Base-by-base conservation (phyloP, 2,888 invertebrate genomes). In the Caenorhabditis zanzibari region DNA sequence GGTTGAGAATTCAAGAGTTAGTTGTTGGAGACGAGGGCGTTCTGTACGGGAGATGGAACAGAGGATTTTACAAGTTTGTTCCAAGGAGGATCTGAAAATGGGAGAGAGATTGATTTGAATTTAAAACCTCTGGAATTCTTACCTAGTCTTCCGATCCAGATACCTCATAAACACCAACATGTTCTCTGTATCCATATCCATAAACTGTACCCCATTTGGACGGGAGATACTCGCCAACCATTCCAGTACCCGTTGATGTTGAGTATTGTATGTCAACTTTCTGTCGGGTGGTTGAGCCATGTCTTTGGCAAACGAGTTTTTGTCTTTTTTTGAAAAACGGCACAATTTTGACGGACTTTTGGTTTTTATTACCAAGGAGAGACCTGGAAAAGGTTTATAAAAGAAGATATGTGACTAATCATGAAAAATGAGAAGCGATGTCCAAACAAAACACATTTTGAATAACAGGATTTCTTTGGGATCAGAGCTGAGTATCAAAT, bases 281-380 rank as follows among this genome's bases (percentile, higher is more conserved):
- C 69, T 52, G 26, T 77, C 77, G 19, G 77, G 77, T 16, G 77
- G 77, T 6, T 73, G 73, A 28, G 41, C 38, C 63, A 61, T 63
- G 38, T 6, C 12, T 10, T 38, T 38, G 38, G 38, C 38, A 12
- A 12, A 38, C 10, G 38, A 12, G 12, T 38, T 10, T 10, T 12
- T 6, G 38, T 52, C 28, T 49, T 47, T 24, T n/a, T 4, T 7
- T 4, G 32, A 32, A 32, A 7, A 32, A 32, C 32, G 32, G 7
- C 32, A 7, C 32, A 32, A 32, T 32, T 32, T 32, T 32, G 32
- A 38, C 32, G 32, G 32, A 32, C 5, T 32, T 6, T 32, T 32
- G 32, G 32, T 32, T 32, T 32, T 32, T 4, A 7, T 32, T 32
- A n/a, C n/a, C n/a, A n/a, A n/a, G n/a, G n/a, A n/a, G n/a, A n/a